phyloP scores from a whole-genome alignment of 2,113 vertebrate genomes.

The Peucedramus taeniatus region DNA sequence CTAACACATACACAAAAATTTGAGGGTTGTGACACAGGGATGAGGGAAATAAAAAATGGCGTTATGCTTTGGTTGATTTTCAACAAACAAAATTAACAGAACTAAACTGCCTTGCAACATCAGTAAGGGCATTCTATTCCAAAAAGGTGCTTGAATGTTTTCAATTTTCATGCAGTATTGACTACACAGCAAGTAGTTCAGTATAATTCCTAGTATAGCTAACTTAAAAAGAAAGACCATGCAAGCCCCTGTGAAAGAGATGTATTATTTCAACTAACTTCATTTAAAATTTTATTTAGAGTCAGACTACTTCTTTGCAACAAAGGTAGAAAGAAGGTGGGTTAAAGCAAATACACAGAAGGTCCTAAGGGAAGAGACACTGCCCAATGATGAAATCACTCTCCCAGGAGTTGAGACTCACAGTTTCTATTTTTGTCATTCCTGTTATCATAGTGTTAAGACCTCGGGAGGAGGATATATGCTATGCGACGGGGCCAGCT shows the following conservation, averaged over 20 bases:
- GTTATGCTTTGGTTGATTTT: not conserved
- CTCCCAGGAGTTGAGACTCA: not conserved
- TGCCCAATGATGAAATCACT: not conserved
- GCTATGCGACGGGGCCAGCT: not conserved
- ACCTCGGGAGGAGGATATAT: not conserved
- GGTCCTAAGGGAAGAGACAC: not conserved
- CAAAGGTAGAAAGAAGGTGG: not conserved
- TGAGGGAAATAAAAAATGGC: not conserved
- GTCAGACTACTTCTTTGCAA: not conserved
- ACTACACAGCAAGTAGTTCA: not conserved
- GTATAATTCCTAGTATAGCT: not conserved
- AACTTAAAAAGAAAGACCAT: not conserved
- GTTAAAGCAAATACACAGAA: not conserved
- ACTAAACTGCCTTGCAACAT: not conserved
- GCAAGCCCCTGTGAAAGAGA: not conserved
- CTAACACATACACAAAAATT: not conserved
- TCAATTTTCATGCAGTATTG: not conserved
- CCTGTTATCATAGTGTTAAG: not conserved
- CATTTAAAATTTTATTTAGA: not conserved
- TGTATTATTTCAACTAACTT: not conserved
- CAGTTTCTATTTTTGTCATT: not conserved
- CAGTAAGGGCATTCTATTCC: not conserved
- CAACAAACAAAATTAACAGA: not conserved
- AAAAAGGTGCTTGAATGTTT: not conserved
- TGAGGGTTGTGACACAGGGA: not conserved